Base-by-base conservation (phyloP, 2,113 vertebrate genomes). In the Ia io region DNA sequence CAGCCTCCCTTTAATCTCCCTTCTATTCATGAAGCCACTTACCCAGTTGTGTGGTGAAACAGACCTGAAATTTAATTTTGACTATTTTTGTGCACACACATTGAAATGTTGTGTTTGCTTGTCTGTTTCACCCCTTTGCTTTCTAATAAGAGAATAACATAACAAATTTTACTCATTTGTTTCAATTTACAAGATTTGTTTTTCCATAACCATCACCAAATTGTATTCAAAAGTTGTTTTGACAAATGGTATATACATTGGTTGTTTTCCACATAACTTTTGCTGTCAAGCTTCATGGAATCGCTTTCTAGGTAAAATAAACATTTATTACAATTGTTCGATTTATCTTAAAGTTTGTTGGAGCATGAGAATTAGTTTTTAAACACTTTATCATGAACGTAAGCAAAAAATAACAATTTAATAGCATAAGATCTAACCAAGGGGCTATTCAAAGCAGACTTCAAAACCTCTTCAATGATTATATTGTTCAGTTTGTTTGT, bases 21-120 rank as follows among this genome's bases (percentile, higher is more conserved):
- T 83, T 67, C 13, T 69, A 47, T 78, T 93, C 63, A 63, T 2
- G 12, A 74, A 78, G 32, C 6, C 32, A 13, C 2, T 70, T 53
- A 95, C 18, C 40, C 32, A 37, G 9, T 51, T 65, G 6, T 53
- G 4, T 51, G 13, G 20, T 44, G 3, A 56, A 30, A 80, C 4
- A 78, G 51, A 56, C 37, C 25, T 61, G 40, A 77, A 77, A 74
- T 90, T 90, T 71, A 74, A 96, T 84, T 93, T 90, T 84, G 47
- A 51, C 4, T 3, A 53, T 49, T 70, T 82, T n/a, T 69, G 25
- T 76, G 0, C 1, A 12, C 0, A 17, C 2, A 79, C 23, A 44
- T 1, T 28, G 1, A 80, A 4, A 13, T 2, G 1, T n/a, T 59
- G 12, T 53, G 20, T 61, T 20, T 70, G 2, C 35, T 79, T 71